phyloP scores from a whole-genome alignment of 1,140 invertebrate species.

The Sweltsa coloradensis region DNA sequence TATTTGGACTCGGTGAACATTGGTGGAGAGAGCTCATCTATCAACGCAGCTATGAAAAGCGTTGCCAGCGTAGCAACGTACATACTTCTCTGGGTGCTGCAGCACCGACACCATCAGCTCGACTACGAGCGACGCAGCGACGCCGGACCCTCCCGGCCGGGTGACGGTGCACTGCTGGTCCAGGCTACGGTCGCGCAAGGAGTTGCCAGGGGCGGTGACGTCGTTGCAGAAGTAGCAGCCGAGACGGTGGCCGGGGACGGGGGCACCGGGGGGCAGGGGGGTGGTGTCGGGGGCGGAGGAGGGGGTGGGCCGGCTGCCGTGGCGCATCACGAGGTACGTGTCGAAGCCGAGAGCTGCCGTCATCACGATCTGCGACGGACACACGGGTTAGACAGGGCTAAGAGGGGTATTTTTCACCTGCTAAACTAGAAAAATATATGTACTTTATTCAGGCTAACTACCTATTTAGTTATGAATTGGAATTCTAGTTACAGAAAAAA shows the following conservation, averaged over 20 bases:
- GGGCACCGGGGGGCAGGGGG: slow-evolving; percentile 23
- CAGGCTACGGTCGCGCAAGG: slow-evolving; percentile 79
- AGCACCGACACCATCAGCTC: slow-evolving; percentile 80
- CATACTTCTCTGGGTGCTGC: slow-evolving; percentile 69
- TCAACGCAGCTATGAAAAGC: no score
- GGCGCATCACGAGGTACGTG: slow-evolving; percentile 92
- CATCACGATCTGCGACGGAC: slow-evolving; percentile 76
- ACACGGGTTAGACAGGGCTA: slow-evolving; percentile 1
- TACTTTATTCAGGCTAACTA: no score
- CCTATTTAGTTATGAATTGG: no score
- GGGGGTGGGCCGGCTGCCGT: slow-evolving; percentile 61
- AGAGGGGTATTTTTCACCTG: neutral
- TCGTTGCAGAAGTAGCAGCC: slow-evolving; percentile 99
- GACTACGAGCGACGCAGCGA: slow-evolving; percentile 82
- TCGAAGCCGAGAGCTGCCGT: slow-evolving; percentile 97
- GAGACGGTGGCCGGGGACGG: slow-evolving; percentile 51
- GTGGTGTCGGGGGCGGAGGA: no score
- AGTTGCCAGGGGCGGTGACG: slow-evolving; percentile 88
- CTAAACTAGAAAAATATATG: no score
- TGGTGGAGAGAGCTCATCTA: no score
- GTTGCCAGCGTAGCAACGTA: no score
- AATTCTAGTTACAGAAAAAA: no score
- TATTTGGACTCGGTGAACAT: no score
- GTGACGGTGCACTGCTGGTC: slow-evolving; percentile 99
- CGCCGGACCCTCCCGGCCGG: slow-evolving; percentile 82